Evolutionary conservation across 2,113 vertebrate genomes (phyloP).

Genomic region (Tupaia tana): DNA sequence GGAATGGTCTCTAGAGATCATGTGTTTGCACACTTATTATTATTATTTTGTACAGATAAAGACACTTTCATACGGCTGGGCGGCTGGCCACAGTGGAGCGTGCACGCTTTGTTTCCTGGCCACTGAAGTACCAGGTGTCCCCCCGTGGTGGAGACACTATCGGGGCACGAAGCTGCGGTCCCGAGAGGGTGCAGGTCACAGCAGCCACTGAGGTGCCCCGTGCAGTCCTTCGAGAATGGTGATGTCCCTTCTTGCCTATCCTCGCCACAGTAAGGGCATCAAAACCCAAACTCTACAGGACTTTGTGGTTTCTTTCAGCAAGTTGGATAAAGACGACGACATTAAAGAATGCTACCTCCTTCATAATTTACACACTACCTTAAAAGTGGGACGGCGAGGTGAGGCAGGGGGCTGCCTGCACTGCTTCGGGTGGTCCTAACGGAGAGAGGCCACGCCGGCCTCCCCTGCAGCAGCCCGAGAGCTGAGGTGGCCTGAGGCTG

Average conservation of each 20-base stretch:
- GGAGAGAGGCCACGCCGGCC: accelerated
- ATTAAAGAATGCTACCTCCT: neutral
- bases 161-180: too few species aligned
- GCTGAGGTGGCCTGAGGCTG: too few species aligned
- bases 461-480: neutral
- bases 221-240: neutral
- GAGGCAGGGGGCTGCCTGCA: neutral
- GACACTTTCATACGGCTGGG: neutral
- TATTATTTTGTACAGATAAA: neutral
- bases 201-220: neutral
- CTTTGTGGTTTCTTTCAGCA: neutral
- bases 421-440: neutral
- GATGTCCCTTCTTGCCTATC: neutral
- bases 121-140: neutral
- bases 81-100: neutral
- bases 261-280: neutral
- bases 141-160: too few species aligned
- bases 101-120: neutral
- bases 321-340: neutral
- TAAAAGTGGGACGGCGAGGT: neutral
- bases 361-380: neutral
- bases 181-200: neutral
- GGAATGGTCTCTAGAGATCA: neutral
- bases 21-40: neutral
- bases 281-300: neutral